phyloP scores from a whole-genome alignment of 2,797 vertebrate species.

The Graptemys geographica region DNA sequence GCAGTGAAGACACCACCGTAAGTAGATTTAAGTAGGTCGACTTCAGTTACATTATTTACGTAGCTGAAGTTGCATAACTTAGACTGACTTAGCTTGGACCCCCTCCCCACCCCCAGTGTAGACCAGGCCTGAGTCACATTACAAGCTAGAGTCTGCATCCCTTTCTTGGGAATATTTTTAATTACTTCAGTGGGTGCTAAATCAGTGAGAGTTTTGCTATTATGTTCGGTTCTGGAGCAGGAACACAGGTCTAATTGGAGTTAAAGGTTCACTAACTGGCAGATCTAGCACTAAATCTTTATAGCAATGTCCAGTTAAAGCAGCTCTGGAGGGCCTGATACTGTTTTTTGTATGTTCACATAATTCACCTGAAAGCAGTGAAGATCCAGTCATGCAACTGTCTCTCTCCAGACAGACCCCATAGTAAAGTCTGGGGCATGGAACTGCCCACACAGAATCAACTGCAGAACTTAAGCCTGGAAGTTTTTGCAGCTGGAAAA shows the following conservation, averaged over 20 bases:
- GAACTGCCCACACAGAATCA: background rate
- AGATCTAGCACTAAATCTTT: background rate
- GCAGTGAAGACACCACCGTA: no score
- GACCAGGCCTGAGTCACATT: background rate
- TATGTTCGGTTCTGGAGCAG: background rate
- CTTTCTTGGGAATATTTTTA: rapidly evolving
- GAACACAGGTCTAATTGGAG: background rate
- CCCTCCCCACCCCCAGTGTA: no score
- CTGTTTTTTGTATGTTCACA: slow-evolving; percentile 31
- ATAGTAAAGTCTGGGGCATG: rapidly evolving
- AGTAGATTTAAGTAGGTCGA: no score
- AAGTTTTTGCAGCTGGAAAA: background rate
- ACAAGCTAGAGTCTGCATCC: background rate
- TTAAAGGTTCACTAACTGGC: background rate
- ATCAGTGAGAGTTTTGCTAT: rapidly evolving
- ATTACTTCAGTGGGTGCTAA: background rate
- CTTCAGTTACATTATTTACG: no score
- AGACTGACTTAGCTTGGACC: no score
- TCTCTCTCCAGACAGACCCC: background rate
- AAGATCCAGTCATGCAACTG: background rate
- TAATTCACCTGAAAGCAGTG: background rate
- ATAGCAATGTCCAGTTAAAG: background rate
- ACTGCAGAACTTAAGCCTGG: slow-evolving; percentile 21
- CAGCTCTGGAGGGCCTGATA: background rate
- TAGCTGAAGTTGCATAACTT: no score